Conservation (phyloP, 2,113 vertebrate genomes). For the Leptobrachium leishanense region DNA sequence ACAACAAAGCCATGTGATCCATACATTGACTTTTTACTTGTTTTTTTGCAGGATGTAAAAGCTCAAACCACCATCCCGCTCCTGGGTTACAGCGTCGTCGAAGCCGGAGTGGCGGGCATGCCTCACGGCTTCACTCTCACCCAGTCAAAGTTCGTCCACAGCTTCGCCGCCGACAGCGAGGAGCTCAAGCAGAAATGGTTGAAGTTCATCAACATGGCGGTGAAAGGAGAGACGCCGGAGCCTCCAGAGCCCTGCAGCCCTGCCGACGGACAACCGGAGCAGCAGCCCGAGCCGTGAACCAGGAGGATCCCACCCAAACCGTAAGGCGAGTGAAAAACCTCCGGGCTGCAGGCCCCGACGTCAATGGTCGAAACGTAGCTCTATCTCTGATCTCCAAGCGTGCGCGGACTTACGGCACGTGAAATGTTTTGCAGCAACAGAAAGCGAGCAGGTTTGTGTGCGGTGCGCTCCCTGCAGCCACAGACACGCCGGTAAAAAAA, state of each 20-base stretch:
- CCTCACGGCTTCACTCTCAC: slow-evolving; percentile 87
- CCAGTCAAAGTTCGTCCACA: slow-evolving; percentile 92
- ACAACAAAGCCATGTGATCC: no score
- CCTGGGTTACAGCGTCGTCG: slow-evolving; percentile 89
- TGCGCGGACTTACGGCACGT: background rate
- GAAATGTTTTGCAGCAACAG: no score
- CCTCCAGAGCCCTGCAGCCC: slow-evolving; percentile 52
- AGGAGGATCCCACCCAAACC: background rate
- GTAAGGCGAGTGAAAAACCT: background rate
- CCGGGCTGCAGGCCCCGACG: background rate
- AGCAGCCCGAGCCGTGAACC: slow-evolving; percentile 56
- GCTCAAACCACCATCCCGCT: slow-evolving; percentile 92
- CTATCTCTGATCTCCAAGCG: background rate
- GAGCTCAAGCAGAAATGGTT: slow-evolving; percentile 95
- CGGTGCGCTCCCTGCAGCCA: background rate
- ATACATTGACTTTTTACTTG: background rate
- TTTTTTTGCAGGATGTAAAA: slow-evolving; percentile 82
- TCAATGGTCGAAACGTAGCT: background rate
- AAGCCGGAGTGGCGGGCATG: slow-evolving; percentile 75
- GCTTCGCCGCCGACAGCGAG: slow-evolving; percentile 87
- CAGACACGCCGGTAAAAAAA: background rate
- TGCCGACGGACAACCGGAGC: slow-evolving; percentile 59
- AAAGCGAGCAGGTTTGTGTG: background rate
- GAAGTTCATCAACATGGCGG: slow-evolving; percentile 84
- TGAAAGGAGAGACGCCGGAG: slow-evolving; percentile 80